Conservation (phyloP, 2,888 invertebrate genomes). For the Polia nebulosa region DNA sequence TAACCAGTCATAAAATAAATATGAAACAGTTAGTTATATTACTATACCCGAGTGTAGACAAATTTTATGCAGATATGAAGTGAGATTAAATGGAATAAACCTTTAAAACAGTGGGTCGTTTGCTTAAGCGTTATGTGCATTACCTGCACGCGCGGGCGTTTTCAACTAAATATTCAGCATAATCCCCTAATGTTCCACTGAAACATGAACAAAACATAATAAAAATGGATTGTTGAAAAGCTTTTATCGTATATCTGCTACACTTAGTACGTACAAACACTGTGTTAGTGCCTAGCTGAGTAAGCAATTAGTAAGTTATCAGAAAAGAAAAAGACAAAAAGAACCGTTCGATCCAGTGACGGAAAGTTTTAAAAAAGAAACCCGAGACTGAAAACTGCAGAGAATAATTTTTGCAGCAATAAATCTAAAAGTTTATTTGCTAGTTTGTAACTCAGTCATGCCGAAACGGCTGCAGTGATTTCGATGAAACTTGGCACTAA, state of each 20-base stretch:
- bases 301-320: conserved; percentile 26
- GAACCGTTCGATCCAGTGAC: conserved; percentile 4
- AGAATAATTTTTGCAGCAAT: conserved; percentile 28
- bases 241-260: conserved; percentile 10
- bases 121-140: conserved; percentile 83
- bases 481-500: conserved; percentile 36
- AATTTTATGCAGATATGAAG: conserved; percentile 54
- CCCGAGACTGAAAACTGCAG: conserved; percentile 18
- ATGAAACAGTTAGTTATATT: conserved; percentile 10
- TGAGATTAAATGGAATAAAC: conserved; percentile 72
- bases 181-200: conserved; percentile 55
- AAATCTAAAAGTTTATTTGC: conserved; percentile 47
- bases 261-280: conserved; percentile 18
- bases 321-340: conserved; percentile 15
- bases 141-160: conserved; percentile 77
- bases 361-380: conserved; percentile 32
- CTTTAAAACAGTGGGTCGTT: conserved; percentile 78
- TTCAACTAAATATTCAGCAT: conserved; percentile 66
- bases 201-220: conserved; percentile 55
- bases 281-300: conserved; percentile 6
- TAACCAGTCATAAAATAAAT: not conserved
- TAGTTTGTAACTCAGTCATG: conserved; percentile 45
- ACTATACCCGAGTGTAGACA: conserved; percentile 4
- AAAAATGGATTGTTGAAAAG: conserved; percentile 42
- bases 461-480: conserved; percentile 44